phyloP scores from a whole-genome alignment of 2,113 vertebrate genomes.

The Pluvialis apricaria region DNA sequence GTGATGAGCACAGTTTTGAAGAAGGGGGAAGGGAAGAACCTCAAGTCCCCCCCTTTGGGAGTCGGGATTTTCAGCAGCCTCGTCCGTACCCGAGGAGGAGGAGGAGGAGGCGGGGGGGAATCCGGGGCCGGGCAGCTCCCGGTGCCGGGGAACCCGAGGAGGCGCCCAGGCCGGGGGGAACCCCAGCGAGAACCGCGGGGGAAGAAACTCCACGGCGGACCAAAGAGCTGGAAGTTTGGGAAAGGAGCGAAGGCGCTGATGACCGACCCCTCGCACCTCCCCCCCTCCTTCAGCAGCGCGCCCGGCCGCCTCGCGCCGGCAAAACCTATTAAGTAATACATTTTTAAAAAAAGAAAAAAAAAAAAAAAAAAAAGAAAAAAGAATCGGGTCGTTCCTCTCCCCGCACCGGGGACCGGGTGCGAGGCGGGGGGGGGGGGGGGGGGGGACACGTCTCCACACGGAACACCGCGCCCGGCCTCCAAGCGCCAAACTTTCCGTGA shows the following conservation, averaged over 20 bases:
- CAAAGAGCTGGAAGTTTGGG: neutral
- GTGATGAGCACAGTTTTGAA: neutral
- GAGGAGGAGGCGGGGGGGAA: too few relatives aligned
- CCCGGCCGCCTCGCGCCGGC: neutral
- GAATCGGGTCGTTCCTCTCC: too few relatives aligned
- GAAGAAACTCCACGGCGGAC: neutral
- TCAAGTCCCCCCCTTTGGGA: rapidly evolving
- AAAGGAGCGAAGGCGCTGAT: neutral
- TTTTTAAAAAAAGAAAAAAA: too few relatives aligned
- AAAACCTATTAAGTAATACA: neutral
- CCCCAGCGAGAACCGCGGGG: neutral
- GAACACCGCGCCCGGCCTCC: neutral
- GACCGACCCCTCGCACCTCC: neutral
- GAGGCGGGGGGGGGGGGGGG: neutral
- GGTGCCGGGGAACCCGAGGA: neutral
- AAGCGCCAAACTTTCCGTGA: neutral
- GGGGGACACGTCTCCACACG: neutral
- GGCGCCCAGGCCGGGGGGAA: neutral
- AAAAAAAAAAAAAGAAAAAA: neutral
- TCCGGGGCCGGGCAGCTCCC: neutral
- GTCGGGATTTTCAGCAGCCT: rapidly evolving
- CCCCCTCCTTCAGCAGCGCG: neutral
- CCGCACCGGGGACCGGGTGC: rapidly evolving
- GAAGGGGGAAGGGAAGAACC: neutral
- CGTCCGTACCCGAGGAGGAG: neutral